These are phyloP conservation scores for Muntiacus reevesi DNA, from an alignment of 2,113 vertebrate genomes.

Conservation along the genomic window DNA sequence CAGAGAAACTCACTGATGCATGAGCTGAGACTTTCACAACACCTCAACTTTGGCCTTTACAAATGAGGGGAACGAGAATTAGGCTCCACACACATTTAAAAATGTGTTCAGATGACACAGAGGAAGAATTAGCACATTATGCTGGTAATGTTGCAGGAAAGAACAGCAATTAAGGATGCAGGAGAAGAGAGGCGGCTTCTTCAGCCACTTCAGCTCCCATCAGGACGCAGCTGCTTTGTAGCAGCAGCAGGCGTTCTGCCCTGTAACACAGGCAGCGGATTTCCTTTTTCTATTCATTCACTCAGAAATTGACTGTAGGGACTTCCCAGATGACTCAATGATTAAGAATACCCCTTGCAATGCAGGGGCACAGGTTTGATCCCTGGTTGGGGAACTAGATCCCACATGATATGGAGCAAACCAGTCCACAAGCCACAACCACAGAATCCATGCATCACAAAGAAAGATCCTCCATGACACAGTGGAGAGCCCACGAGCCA, in stretches of 20 bases:
- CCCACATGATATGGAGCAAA: background rate
- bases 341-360: background rate
- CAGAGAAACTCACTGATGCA: constrained; percentile 50
- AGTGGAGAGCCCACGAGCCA: background rate
- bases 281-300: background rate
- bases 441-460: background rate
- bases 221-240: background rate
- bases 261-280: background rate
- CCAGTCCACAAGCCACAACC: background rate
- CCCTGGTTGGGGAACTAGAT: background rate
- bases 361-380: background rate
- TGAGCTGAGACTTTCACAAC: constrained; percentile 52
- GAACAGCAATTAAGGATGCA: constrained; percentile 35
- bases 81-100: background rate
- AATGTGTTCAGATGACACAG: background rate
- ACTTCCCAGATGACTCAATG: background rate
- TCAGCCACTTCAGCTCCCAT: background rate
- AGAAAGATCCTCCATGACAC: background rate
- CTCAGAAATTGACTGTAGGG: background rate
- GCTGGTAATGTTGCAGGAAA: constrained; percentile 53
- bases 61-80: constrained; percentile 61
- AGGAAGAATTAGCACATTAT: constrained; percentile 52
- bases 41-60: constrained; percentile 69
- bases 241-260: accelerated
- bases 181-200: background rate